A percentile compares a stretch with the other conserved stretches of the same genome.
phyloP scores from a whole-genome alignment of 2,113 vertebrate genomes.

The Acinonyx jubatus region DNA sequence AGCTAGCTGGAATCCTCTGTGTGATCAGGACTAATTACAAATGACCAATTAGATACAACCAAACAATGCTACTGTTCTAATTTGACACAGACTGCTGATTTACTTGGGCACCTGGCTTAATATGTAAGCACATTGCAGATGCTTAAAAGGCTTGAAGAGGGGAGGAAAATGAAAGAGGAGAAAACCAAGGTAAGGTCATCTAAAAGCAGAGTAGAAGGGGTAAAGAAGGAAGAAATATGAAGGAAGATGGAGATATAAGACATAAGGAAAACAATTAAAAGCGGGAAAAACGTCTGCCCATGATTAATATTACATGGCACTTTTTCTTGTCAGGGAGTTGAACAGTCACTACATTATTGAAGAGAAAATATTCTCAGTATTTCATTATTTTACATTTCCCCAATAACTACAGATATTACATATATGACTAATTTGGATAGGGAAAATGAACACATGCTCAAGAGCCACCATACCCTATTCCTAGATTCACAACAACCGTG shows the following conservation, averaged over 20 bases:
- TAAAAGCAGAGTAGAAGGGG: not conserved
- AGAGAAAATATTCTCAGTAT: not conserved
- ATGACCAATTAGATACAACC: not conserved
- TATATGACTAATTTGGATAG: not conserved
- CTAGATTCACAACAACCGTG: too few relatives aligned
- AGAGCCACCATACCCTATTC: not conserved
- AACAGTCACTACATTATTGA: not conserved
- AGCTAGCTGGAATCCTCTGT: not conserved
- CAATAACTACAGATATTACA: not conserved
- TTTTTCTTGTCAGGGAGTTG: not conserved
- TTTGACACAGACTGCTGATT: not conserved
- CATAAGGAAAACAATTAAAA: not conserved
- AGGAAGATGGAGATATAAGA: not conserved
- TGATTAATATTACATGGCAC: not conserved
- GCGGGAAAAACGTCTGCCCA: not conserved
- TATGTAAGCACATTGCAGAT: not conserved
- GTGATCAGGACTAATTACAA: conserved; percentile 31
- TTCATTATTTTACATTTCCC: not conserved
- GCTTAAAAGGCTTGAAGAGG: not conserved
- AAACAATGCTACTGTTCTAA: not conserved
- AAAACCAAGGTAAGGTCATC: not conserved
- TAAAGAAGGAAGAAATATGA: not conserved
- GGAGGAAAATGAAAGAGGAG: not conserved
- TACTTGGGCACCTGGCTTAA: not conserved
- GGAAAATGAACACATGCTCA: not conserved